Evolutionary conservation across 2,888 invertebrate genomes (phyloP).

Genomic region (Rotaria magnacalcarata): DNA sequence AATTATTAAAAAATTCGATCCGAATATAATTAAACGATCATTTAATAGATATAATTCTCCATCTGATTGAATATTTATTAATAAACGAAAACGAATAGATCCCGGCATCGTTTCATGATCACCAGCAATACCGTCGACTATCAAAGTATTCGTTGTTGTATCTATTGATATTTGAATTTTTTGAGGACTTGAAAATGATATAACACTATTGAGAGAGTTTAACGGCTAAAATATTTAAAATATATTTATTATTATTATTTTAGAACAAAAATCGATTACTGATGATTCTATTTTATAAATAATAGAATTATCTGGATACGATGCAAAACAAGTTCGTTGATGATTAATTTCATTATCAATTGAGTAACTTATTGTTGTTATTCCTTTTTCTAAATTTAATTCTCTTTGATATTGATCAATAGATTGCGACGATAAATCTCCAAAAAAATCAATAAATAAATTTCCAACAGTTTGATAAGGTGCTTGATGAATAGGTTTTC

Average conservation of each 20-base stretch:
- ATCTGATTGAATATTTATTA: not conserved
- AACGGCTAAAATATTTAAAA: not conserved
- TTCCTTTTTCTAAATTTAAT: conserved; percentile 15
- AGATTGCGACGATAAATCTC: not conserved
- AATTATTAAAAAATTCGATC: not conserved
- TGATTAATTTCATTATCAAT: not conserved
- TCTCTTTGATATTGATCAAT: conserved; percentile 3
- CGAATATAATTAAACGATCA: not conserved
- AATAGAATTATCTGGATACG: not conserved
- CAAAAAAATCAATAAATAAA: not conserved
- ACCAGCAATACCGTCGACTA: not conserved
- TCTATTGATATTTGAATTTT: not conserved
- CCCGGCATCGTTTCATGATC: not conserved
- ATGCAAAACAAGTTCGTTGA: not conserved
- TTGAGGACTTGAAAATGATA: conserved; percentile 14
- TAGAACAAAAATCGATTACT: not conserved
- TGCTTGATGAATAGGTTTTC: not conserved
- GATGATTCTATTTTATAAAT: not conserved
- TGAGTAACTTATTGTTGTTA: not conserved
- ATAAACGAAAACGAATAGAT: not conserved
- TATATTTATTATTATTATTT: not conserved
- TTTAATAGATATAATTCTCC: not conserved
- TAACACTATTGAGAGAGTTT: not conserved
- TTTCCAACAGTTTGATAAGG: conserved; percentile 33
- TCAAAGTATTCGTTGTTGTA: not conserved